Percentiles rank a stretch among this genome's conserved stretches.
These are phyloP conservation scores for Caranx melampygus DNA, from an alignment of 2,113 vertebrate genomes.

Conservation along the genomic window DNA sequence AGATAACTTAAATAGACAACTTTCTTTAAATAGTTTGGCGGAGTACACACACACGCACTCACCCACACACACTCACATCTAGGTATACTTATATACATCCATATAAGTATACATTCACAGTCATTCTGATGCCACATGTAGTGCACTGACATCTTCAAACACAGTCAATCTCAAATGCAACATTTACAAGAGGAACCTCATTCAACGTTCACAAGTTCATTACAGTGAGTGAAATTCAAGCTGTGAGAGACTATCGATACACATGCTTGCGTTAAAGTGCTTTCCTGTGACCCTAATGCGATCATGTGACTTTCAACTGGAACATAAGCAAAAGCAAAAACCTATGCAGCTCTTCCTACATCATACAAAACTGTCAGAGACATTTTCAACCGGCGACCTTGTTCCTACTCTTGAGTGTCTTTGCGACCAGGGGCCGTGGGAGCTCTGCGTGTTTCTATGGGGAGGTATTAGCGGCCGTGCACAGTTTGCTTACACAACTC, in stretches of 20 bases:
- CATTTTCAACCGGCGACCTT: slow-evolving; percentile 1
- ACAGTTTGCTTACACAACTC: slow-evolving; percentile 48
- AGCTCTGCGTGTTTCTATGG: slow-evolving; percentile 33
- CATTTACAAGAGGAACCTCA: slow-evolving; percentile 63
- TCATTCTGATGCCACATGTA: slow-evolving; percentile 38
- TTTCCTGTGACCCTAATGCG: slow-evolving; percentile 66
- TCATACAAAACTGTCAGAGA: slow-evolving; percentile 36
- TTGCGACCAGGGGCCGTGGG: slow-evolving; percentile 4
- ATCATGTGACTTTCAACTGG: slow-evolving; percentile 52
- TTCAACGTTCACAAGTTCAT: slow-evolving; percentile 58
- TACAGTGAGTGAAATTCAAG: slow-evolving; percentile 70
- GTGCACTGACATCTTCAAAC: slow-evolving; percentile 60
- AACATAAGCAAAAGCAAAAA: slow-evolving; percentile 25
- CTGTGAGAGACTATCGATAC: slow-evolving; percentile 45
- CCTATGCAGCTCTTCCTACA: slow-evolving; percentile 3
- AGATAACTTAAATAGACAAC: slow-evolving; percentile 80
- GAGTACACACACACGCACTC: background rate
- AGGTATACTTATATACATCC: background rate
- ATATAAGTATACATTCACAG: slow-evolving; percentile 36
- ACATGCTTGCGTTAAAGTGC: slow-evolving; percentile 78
- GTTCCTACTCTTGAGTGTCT: background rate
- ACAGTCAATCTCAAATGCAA: slow-evolving; percentile 67
- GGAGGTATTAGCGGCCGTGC: slow-evolving; percentile 38
- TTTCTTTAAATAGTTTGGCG: slow-evolving; percentile 79
- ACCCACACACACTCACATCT: slow-evolving; percentile 25